phyloP scores from a whole-genome alignment of 1,140 invertebrate species.

The Listronotus bonariensis region DNA sequence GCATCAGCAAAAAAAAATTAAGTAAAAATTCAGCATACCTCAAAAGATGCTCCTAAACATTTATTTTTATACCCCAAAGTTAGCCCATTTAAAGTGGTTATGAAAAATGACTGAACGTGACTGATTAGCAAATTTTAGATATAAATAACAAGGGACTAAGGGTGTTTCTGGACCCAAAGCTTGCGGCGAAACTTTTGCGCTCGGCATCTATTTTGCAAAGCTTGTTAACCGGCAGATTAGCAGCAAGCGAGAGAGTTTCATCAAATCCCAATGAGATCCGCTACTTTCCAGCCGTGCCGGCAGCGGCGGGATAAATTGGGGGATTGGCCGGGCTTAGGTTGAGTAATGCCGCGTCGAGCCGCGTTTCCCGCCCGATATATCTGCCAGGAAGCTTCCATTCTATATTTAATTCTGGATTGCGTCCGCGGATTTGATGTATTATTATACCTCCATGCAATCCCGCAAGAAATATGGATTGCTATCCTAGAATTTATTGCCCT shows the following conservation, averaged over 20 bases:
- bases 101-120: slow-evolving; percentile 8
- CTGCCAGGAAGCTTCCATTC: slow-evolving; percentile 49
- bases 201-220: slow-evolving; percentile 55
- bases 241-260: slow-evolving; percentile 50
- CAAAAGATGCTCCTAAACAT: no score
- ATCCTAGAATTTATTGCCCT: slow-evolving; percentile 9
- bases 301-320: slow-evolving; percentile 54
- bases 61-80: no score
- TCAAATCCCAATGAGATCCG: slow-evolving; percentile 57
- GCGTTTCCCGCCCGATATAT: slow-evolving; percentile 56
- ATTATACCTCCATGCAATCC: slow-evolving; percentile 45
- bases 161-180: slow-evolving; percentile 2
- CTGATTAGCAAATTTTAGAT: slow-evolving; percentile 25
- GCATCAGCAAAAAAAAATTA: no score
- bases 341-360: slow-evolving; percentile 56
- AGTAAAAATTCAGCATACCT: no score
- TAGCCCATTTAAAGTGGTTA: no score
- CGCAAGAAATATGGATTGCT: slow-evolving; percentile 33
- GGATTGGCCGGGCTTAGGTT: slow-evolving; percentile 56
- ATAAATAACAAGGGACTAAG: slow-evolving; percentile 25
- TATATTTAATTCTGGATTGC: slow-evolving; percentile 57
- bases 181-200: slow-evolving; percentile 22
- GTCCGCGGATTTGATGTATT: slow-evolving; percentile 55
- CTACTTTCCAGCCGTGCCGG: slow-evolving; percentile 48
- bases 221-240: slow-evolving; percentile 57